Base-by-base conservation (phyloP, 2,797 vertebrate genomes). In the Paratrypauchen microcephalus region DNA sequence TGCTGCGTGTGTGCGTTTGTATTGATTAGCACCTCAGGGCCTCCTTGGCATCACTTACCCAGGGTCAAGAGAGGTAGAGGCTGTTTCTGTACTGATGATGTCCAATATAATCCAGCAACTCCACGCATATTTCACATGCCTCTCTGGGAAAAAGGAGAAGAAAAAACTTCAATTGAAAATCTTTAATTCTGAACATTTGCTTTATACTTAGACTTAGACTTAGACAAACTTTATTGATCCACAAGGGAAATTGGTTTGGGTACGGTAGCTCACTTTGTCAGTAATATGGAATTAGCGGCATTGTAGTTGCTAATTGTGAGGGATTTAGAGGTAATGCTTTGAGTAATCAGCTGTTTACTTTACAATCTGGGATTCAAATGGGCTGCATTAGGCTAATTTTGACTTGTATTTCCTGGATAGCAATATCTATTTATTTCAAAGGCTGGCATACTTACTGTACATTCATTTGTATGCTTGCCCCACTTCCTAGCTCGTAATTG, bases 11-110 rank as follows among this genome's bases (percentile, higher is more conserved):
- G 60, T 36, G 28, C 1, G 21, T 39, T 41, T 24, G 18, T 70
- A 72, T 82, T 13, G 78, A 83, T 81, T 24, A 30, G 58, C 41
- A 61, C 52, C 72, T 82, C 70, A 45, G 71, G 72, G 57, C 73
- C 74, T 81, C 88, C 73, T 78, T 45, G 0, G 76, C 71, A 77
- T 88, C 76, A 79, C 70, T 79, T 78, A 57, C 66, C 72, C 47
- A 41, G 68, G 80, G 72, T 88, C 71, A 80, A 13, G 66, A 26
- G 67, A 72, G 75, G 64, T 71, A 70, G 82, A 71, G 47, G 4
- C 5, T 59, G 24, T 62, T 68, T 65, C 58, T 60, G 75, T 55
- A 21, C 36, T 59, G 41, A 61, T 59, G 18, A 72, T 45, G 76
- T 70, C 11, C 76, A 71, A 70, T 87, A 79, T 65, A 55, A 18